These are phyloP conservation scores for Corythaixoides concolor DNA, from an alignment of 2,113 vertebrate species.

Conservation along the genomic window DNA sequence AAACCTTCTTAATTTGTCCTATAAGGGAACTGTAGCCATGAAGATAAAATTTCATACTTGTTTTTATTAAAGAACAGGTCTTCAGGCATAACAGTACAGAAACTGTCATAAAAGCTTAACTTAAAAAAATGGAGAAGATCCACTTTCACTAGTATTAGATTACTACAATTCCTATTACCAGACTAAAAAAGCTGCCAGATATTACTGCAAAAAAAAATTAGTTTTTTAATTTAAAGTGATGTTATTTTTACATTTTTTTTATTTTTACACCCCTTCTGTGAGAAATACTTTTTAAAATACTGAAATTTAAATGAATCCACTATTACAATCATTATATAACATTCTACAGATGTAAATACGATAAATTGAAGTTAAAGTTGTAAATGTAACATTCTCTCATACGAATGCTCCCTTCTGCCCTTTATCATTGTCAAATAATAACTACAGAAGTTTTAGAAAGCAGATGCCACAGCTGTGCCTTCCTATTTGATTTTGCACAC, in stretches of 20 bases:
- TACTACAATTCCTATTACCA: background rate
- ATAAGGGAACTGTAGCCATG: background rate
- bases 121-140: background rate
- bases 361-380: background rate
- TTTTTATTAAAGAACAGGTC: background rate
- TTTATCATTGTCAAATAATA: background rate
- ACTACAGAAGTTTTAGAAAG: background rate
- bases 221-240: background rate
- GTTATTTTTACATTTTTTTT: background rate
- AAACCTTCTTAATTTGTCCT: background rate
- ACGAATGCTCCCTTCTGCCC: background rate
- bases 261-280: background rate
- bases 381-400: background rate
- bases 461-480: background rate
- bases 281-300: background rate
- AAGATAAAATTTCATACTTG: background rate
- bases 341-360: background rate
- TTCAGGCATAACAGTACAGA: background rate
- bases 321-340: background rate
- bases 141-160: background rate
- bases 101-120: background rate
- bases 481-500: background rate
- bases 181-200: background rate
- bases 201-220: accelerated
- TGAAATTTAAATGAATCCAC: background rate